Percentiles rank a stretch among this genome's conserved stretches.
Conservation (phyloP, 1,140 invertebrate species). For the Bombyx mori region DNA sequence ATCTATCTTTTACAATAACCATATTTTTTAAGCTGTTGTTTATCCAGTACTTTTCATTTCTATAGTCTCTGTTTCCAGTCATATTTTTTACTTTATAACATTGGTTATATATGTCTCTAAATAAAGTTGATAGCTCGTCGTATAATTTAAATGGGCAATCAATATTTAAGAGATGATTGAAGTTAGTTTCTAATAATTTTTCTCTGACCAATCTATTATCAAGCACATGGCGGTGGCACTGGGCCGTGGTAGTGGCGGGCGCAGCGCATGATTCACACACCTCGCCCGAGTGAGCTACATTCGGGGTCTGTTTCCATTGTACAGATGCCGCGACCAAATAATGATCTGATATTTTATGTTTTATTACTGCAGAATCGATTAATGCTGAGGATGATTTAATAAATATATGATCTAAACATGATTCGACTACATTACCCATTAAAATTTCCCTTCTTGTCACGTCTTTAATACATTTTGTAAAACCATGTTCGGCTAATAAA, state of each 20-base stretch:
- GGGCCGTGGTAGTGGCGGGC: neutral
- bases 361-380: conserved; percentile 13
- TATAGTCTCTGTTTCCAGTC: no score
- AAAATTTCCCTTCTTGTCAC: conserved; percentile 12
- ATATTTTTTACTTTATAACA: no score
- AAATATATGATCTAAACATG: conserved; percentile 17
- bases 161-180: conserved; percentile 8
- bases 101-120: no score
- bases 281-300: neutral
- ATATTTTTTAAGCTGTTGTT: no score
- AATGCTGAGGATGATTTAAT: neutral
- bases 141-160: conserved; percentile 8
- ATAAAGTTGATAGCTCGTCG: no score
- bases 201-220: conserved; percentile 6
- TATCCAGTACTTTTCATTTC: no score
- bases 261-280: neutral
- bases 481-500: conserved; percentile 12
- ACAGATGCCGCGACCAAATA: conserved; percentile 6
- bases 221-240: neutral
- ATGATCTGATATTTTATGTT: conserved; percentile 17
- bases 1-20: no score
- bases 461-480: conserved; percentile 14
- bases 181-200: conserved; percentile 8
- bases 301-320: neutral
- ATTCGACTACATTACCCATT: conserved; percentile 8